Percentiles rank a stretch among this genome's conserved stretches.
These are phyloP conservation scores for Thaumetopoea pityocampa DNA, from an alignment of 1,140 invertebrate genomes.

Conservation along the genomic window DNA sequence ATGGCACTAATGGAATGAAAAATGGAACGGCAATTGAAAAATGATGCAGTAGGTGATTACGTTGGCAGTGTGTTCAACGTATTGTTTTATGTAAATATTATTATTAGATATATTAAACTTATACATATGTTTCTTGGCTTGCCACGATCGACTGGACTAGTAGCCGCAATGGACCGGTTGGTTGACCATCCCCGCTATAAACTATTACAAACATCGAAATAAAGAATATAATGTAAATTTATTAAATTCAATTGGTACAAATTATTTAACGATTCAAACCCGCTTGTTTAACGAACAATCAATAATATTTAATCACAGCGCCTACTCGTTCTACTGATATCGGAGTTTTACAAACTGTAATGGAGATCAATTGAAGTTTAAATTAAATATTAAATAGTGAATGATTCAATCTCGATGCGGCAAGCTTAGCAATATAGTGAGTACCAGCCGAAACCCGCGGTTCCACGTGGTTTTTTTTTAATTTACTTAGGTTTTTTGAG, in stretches of 20 bases:
- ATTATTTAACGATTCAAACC: conserved; percentile 60
- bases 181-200: conserved; percentile 2
- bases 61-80: no score
- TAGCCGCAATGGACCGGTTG: no score
- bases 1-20: no score
- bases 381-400: conserved; percentile 60
- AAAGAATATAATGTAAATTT: conserved; percentile 45
- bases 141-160: no score
- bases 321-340: conserved; percentile 50
- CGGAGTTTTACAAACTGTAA: conserved; percentile 64
- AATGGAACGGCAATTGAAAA: no score
- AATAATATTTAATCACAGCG: conserved; percentile 60
- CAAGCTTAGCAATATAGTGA: conserved; percentile 37
- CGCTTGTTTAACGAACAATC: conserved; percentile 46
- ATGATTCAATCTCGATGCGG: conserved; percentile 54
- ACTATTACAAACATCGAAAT: conserved; percentile 13
- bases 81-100: no score
- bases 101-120: no score
- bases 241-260: conserved; percentile 62
- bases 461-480: no score
- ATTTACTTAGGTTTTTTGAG: no score
- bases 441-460: neutral
- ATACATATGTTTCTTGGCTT: no score
- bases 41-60: no score
- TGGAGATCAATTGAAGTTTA: conserved; percentile 65